These are phyloP conservation scores for Pangasius sanitwongsei DNA, from an alignment of 2,797 vertebrate species.

Conservation along the genomic window DNA sequence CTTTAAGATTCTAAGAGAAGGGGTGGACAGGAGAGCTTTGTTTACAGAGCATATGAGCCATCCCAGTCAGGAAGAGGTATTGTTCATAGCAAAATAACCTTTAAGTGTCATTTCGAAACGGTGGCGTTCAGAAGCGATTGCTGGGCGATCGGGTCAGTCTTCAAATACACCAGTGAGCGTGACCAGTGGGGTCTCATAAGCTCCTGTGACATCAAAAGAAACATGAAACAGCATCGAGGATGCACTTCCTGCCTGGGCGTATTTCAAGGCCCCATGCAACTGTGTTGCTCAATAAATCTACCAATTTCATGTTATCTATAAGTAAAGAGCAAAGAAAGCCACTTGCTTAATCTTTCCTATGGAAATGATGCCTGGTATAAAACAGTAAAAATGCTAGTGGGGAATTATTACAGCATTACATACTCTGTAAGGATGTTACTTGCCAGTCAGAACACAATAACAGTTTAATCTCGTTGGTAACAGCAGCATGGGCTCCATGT, in stretches of 20 bases:
- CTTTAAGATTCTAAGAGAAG: background rate
- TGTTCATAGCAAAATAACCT: background rate
- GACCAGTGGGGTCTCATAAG: background rate
- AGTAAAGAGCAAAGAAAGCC: background rate
- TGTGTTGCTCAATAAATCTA: background rate
- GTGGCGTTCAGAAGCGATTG: background rate
- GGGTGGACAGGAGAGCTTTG: too few relatives aligned
- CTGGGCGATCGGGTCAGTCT: background rate
- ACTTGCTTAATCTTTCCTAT: background rate
- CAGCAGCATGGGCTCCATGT: slow-evolving; percentile 22
- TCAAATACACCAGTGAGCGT: background rate
- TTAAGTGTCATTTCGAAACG: background rate
- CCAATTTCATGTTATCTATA: background rate
- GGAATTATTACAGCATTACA: background rate
- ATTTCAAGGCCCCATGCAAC: background rate
- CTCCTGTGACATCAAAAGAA: background rate
- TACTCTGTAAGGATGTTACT: background rate
- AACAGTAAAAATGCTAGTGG: background rate
- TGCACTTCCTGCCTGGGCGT: background rate
- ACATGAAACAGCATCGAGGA: slow-evolving; percentile 3
- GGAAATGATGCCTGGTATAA: background rate
- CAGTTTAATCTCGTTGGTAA: slow-evolving; percentile 29
- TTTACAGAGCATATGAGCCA: background rate
- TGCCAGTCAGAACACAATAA: background rate
- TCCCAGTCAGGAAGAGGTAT: background rate